Evolutionary conservation across 1,140 invertebrate species (phyloP).

Genomic region (Drosophila kanapiae): DNA sequence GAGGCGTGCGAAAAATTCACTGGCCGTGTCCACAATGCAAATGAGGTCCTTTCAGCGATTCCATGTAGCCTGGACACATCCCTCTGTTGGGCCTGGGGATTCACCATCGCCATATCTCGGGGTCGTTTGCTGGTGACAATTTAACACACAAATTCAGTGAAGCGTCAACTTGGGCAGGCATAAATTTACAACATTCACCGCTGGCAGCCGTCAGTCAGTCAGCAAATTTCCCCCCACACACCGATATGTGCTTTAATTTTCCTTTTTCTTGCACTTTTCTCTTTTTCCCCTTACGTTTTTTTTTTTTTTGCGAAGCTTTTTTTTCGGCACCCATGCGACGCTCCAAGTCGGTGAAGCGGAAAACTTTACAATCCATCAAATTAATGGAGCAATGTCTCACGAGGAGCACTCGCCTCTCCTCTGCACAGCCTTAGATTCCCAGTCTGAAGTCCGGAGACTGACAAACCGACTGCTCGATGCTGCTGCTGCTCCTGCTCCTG

Average conservation of each 20-base stretch:
- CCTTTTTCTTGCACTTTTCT: constrained; percentile 68
- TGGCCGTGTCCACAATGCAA: constrained; percentile 75
- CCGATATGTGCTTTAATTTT: constrained; percentile 71
- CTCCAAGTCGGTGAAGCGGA: constrained; percentile 69
- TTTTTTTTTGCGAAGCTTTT: constrained; percentile 10
- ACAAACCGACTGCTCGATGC: constrained; percentile 38
- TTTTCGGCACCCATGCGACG: constrained; percentile 27
- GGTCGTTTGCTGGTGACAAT: constrained; percentile 68
- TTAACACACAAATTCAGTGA: constrained; percentile 78
- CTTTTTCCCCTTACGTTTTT: constrained; percentile 3
- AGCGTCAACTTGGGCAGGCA: constrained; percentile 75
- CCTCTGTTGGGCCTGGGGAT: constrained; percentile 10
- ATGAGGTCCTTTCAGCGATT: constrained; percentile 74
- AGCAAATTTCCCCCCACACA: constrained; percentile 13
- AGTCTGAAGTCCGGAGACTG: constrained; percentile 17
- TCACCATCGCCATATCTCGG: constrained; percentile 27
- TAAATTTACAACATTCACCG: constrained; percentile 67
- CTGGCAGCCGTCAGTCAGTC: constrained; percentile 1
- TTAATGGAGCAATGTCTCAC: constrained; percentile 84
- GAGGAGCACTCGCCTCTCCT: constrained; percentile 48
- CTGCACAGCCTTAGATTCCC: constrained; percentile 5
- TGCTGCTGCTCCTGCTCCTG: constrained; percentile 24
- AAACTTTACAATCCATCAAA: constrained; percentile 84
- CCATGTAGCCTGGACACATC: constrained; percentile 19
- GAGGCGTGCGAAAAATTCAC: constrained; percentile 64